A percentile compares a stretch with the other conserved stretches of the same genome.
These are phyloP conservation scores for Nansenia antarctica DNA, from an alignment of 2,113 vertebrate species.

Conservation along the genomic window DNA sequence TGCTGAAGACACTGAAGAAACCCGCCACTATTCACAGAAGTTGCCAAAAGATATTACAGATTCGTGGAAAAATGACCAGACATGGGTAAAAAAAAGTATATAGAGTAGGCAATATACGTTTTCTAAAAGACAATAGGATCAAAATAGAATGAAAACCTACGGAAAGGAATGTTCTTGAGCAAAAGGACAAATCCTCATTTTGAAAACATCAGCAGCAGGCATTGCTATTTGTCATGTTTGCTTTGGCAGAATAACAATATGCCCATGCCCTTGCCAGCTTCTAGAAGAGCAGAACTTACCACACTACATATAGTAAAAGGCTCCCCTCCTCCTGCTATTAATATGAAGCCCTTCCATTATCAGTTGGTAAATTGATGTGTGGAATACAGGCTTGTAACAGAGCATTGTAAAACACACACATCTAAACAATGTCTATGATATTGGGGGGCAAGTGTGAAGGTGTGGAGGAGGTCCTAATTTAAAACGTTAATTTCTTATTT, in stretches of 20 bases:
- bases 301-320: too few relatives aligned
- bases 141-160: not conserved
- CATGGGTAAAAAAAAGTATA: not conserved
- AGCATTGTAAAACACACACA: too few relatives aligned
- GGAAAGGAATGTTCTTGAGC: not conserved
- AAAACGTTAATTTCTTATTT: too few relatives aligned
- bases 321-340: too few relatives aligned
- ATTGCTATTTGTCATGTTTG: not conserved
- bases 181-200: not conserved
- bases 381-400: too few relatives aligned
- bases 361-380: too few relatives aligned
- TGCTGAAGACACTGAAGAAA: not conserved
- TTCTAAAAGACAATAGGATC: not conserved
- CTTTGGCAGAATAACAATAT: slow-evolving; percentile 21
- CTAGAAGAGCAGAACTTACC: not conserved
- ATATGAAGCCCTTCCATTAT: too few relatives aligned
- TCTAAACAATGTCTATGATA: too few relatives aligned
- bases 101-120: not conserved
- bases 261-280: not conserved
- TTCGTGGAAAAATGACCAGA: not conserved
- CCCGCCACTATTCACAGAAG: not conserved
- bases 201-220: not conserved
- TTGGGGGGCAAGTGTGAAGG: too few relatives aligned
- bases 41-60: not conserved
- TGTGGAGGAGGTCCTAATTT: too few relatives aligned